Evolutionary conservation across 2,888 invertebrate species (phyloP), one percentile per base, ranked within the genome.

Genomic region (Cataglyphis cursor): DNA sequence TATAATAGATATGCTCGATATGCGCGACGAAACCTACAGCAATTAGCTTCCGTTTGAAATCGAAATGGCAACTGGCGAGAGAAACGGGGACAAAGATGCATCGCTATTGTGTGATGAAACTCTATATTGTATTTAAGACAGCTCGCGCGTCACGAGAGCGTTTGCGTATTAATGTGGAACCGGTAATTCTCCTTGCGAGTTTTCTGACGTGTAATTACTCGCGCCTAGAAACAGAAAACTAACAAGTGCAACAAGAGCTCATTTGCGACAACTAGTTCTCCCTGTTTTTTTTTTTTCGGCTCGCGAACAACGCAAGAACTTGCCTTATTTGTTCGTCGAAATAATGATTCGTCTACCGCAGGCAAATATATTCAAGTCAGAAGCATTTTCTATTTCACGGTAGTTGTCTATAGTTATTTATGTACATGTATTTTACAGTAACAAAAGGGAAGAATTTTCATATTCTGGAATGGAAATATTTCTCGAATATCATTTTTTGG

Each of bases 21-120:
- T 3, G 44, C 18, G n/a, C 57, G 21, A 24, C 24, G 31, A 73
- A 51, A 80, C 54, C 80, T 35, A 44, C 35, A 24, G 73, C 35
- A 48, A 70, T 74, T 73, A 70, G 44, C 61, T 80, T 61, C 61
- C 80, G 35, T 73, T 74, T 80, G 74, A 80, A 61, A 59, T 76
- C 41, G 68, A 68, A 68, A 76, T 38, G 65, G 24, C 68, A 66
- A 66, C 54, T 66, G 76, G 41, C 15, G 35, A 54, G 41, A 57
- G 54, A 76, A 76, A 68, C 41, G 68, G n/a, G 68, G 28, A 76
- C 76, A 68, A 57, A 66, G 35, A 24, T 74, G 38, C 18, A 61
- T 73, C 74, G 74, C 12, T 31, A 59, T 61, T 59, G 48, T 59
- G 48, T 24, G 48, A 51, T 48, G 10, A 24, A 74, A 61, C n/a